These are phyloP conservation scores for Calosoma granatense DNA, from an alignment of 1,140 invertebrate species.

Conservation along the genomic window DNA sequence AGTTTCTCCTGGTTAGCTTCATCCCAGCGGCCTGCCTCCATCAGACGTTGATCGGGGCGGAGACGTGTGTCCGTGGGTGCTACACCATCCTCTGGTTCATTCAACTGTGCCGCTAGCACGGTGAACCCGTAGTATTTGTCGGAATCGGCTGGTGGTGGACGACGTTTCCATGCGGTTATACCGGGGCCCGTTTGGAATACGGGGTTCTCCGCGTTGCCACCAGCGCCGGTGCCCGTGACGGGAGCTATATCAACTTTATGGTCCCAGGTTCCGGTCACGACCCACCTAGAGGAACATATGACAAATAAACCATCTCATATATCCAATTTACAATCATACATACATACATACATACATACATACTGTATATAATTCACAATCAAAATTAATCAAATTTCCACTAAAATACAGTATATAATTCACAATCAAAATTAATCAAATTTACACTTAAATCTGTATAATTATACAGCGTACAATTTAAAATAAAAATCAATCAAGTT, in stretches of 20 bases:
- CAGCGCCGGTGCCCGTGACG: slow-evolving; percentile 64
- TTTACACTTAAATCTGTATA: too few relatives aligned
- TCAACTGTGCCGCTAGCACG: slow-evolving; percentile 87
- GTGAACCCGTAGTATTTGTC: slow-evolving; percentile 89
- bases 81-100: slow-evolving; percentile 85
- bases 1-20: slow-evolving; percentile 88
- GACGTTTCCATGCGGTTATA: slow-evolving; percentile 76
- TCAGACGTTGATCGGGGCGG: slow-evolving; percentile 91
- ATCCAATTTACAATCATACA: too few relatives aligned
- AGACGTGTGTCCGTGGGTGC: slow-evolving; percentile 92
- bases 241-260: slow-evolving; percentile 87
- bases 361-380: too few relatives aligned
- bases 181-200: slow-evolving; percentile 85
- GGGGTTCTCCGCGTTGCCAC: slow-evolving; percentile 64
- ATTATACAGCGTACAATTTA: too few relatives aligned
- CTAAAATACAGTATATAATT: neutral
- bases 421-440: too few relatives aligned
- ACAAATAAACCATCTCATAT: neutral
- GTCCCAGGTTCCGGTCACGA: slow-evolving; percentile 94
- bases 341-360: too few relatives aligned
- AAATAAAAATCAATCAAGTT: too few relatives aligned
- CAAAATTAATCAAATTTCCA: neutral
- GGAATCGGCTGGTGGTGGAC: slow-evolving; percentile 57
- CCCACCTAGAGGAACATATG: slow-evolving; percentile 52
- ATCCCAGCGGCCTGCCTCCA: slow-evolving; percentile 95